Conservation (phyloP, 1,140 invertebrate species). For the Drosophila aff. region DNA sequence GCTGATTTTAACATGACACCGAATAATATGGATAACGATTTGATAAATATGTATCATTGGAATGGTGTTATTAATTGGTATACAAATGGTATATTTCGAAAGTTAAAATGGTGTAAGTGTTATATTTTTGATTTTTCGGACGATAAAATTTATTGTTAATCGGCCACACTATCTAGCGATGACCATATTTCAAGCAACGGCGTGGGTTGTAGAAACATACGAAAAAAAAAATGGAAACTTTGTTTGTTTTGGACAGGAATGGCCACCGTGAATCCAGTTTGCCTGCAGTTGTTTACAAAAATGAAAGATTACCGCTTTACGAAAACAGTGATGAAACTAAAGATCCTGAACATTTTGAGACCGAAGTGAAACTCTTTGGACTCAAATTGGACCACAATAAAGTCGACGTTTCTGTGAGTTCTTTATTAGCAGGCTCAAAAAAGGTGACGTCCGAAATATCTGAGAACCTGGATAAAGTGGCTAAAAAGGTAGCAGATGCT, state of each 20-base stretch:
- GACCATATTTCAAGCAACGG: not conserved
- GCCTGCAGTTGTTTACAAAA: conserved; percentile 18
- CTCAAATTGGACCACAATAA: conserved; percentile 51
- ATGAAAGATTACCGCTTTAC: not conserved
- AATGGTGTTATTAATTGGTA: too few relatives aligned
- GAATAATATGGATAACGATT: too few relatives aligned
- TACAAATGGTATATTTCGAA: not conserved
- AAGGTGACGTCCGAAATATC: not conserved
- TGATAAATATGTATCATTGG: too few relatives aligned
- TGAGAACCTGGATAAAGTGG: not conserved
- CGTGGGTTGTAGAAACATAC: not conserved
- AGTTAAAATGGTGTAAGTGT: not conserved
- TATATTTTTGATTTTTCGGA: not conserved
- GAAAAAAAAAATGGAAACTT: conserved; percentile 53
- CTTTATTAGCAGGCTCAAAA: not conserved
- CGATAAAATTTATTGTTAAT: not conserved
- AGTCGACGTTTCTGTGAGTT: conserved; percentile 22
- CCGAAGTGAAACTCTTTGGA: conserved; percentile 66
- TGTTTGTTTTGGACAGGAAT: conserved; percentile 77
- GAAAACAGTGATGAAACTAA: not conserved
- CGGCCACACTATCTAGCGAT: not conserved
- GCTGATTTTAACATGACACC: too few relatives aligned
- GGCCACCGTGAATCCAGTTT: conserved; percentile 68
- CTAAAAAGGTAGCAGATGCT: conserved; percentile 12
- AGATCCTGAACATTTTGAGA: conserved; percentile 19